Base-by-base conservation (phyloP, 2,113 vertebrate genomes). In the Romanogobio albipinnatus region DNA sequence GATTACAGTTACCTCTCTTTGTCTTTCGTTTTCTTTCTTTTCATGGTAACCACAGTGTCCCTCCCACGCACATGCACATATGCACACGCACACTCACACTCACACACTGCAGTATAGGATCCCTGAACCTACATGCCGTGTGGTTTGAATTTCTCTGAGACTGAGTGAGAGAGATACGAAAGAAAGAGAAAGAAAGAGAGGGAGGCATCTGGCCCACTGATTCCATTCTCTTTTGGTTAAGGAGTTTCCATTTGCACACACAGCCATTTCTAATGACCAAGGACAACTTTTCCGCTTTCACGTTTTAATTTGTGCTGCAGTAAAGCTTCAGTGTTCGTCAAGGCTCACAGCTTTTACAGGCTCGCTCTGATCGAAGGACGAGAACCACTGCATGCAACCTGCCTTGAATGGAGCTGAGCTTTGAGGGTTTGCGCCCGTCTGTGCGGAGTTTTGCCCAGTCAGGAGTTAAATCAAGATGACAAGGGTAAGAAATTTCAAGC, bases 221-320 rank as follows among this genome's bases (percentile, higher is more conserved):
- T 79, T 62, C 73, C 80, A 61, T 39, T 84, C 66, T 84, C 81
- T 71, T 39, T 39, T 64, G 73, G 66, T 36, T n/a, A 11, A 86
- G 70, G 82, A 82, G 53, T 83, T 87, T 89, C 88, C 84, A 75
- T 84, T 86, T 73, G 47, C 49, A 39, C 77, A 74, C 29, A 22
- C 43, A 66, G 24, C 45, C 61, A 68, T 73, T 85, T 80, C 76
- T 64, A 79, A 10, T 13, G 56, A 53, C 73, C 83, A 75, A 53
- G 83, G 79, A 51, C 10, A 9, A 61, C 14, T 81, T 81, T 84
- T 81, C 59, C 11, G 4, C n/a, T 45, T 76, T 29, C 26, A 13
- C 19, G 19, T 51, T 81, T 81, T 70, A 49, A 81, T 70, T 68
- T 36, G 26, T 9, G 45, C 17, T 15, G 26, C 79, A 53, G 45